A percentile compares a stretch with the other conserved stretches of the same genome.
Conservation (phyloP, 2,797 vertebrate genomes). For the Salarias fasciatus region DNA sequence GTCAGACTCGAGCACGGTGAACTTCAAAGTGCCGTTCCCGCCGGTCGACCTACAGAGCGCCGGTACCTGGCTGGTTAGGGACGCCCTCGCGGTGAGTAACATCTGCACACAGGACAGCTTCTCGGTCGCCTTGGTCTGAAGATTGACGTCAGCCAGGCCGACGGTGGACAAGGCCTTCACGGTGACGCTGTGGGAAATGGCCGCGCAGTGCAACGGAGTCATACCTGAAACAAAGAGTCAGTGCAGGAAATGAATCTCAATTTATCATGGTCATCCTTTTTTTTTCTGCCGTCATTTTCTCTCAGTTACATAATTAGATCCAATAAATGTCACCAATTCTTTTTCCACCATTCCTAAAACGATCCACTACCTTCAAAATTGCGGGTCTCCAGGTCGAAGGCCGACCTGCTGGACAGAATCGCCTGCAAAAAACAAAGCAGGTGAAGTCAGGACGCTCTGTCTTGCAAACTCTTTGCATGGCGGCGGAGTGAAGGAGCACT, state of each 20-base stretch:
- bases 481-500: neutral
- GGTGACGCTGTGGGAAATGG: constrained; percentile 85
- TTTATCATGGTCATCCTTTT: too few relatives aligned
- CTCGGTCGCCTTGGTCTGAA: constrained; percentile 75
- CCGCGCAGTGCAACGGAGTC: constrained; percentile 90
- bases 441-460: neutral
- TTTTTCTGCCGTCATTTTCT: too few relatives aligned
- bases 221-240: constrained; percentile 79
- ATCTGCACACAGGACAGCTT: constrained; percentile 83
- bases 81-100: constrained; percentile 84
- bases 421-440: constrained; percentile 58
- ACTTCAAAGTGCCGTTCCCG: constrained; percentile 1
- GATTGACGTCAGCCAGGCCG: constrained; percentile 50
- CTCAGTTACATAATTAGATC: too few relatives aligned
- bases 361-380: constrained; percentile 88
- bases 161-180: constrained; percentile 70
- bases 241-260: neutral
- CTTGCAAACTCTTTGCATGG: neutral
- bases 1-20: constrained; percentile 6
- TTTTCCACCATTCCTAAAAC: too few relatives aligned
- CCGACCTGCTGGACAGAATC: constrained; percentile 67
- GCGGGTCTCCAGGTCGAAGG: constrained; percentile 85
- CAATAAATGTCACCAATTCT: too few relatives aligned
- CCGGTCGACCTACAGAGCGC: neutral
- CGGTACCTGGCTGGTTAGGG: constrained; percentile 87